Evolutionary conservation across 2,888 invertebrate genomes (phyloP), one percentile per base, ranked within the genome.

Genomic region (Agrotis ipsilon): DNA sequence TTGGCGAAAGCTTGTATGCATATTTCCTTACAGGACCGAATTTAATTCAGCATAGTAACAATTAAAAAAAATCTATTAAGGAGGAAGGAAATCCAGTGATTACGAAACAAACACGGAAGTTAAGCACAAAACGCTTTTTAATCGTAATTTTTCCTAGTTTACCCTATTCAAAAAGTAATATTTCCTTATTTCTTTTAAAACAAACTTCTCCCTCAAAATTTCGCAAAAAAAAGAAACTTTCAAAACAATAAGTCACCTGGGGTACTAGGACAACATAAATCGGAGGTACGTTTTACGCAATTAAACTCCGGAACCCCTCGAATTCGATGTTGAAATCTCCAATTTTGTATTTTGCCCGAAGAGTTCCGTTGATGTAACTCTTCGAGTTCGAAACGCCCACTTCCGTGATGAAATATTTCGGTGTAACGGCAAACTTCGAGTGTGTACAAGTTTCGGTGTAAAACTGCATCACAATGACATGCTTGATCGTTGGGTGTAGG

Each of bases 361-460:
- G 60, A 68, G 75, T 45, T 69, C 27, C 45, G 70, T 52, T 89
- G 87, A 86, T 88, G 90, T 91, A 91, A 93, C 91, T 91, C 90
- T 90, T 92, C 74, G 87, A 89, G 87, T 90, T 90, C 77, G 80
- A 86, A 73, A 89, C 27, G 58, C 59, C 89, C 85, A 87, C 80
- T 84, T 85, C 89, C 88, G 88, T 88, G 88, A 85, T 86, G 89
- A 90, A 90, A 91, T 91, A 91, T 91, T 90, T 89, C 88, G 89
- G 86, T 84, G 87, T 87, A 78, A 57, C 75, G 74, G 64, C 57
- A 63, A 83, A 83, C 78, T 87, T 91, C 82, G 87, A 92, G 90
- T 88, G 88, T 84, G 88, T 88, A 88, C 88, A 89, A 90, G 88
- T 91, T 93, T 91, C 79, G 86, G 92, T 92, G 92, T 92, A 92